Conservation (phyloP, 2,797 vertebrate genomes). For the Remorina albescens region DNA sequence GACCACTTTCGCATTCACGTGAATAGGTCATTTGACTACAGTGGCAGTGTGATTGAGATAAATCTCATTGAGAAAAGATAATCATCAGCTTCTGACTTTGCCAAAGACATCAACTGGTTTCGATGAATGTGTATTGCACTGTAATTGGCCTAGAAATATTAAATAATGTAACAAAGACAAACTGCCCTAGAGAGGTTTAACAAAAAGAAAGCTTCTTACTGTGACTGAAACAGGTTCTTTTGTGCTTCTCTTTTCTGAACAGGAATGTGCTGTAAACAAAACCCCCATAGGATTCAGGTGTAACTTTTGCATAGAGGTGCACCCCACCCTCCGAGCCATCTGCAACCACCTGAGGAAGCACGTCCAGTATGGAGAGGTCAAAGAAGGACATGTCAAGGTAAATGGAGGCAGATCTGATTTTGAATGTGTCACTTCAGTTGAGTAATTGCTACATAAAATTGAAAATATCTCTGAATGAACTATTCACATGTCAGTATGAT, state of each 20-base stretch:
- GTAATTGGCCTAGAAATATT: neutral
- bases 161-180: neutral
- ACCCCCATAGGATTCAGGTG: slow-evolving; percentile 93
- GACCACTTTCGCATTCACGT: too few species aligned
- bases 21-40: slow-evolving; percentile 2
- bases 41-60: neutral
- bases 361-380: slow-evolving; percentile 94
- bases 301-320: slow-evolving; percentile 97
- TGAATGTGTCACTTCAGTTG: neutral
- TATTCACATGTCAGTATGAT: neutral
- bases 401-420: slow-evolving; percentile 7
- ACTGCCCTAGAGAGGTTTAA: neutral
- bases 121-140: neutral
- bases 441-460: neutral
- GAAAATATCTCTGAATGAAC: neutral
- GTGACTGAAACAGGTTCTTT: neutral
- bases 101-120: slow-evolving; percentile 13
- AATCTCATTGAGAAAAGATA: neutral
- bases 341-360: slow-evolving; percentile 99
- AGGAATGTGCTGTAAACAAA: slow-evolving; percentile 75
- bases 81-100: neutral
- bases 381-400: slow-evolving; percentile 88
- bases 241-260: slow-evolving; percentile 29
- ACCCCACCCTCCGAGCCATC: slow-evolving; percentile 96
- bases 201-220: neutral